Evolutionary conservation across 2,797 vertebrate genomes (phyloP).

Genomic region (Florisuga fusca): DNA sequence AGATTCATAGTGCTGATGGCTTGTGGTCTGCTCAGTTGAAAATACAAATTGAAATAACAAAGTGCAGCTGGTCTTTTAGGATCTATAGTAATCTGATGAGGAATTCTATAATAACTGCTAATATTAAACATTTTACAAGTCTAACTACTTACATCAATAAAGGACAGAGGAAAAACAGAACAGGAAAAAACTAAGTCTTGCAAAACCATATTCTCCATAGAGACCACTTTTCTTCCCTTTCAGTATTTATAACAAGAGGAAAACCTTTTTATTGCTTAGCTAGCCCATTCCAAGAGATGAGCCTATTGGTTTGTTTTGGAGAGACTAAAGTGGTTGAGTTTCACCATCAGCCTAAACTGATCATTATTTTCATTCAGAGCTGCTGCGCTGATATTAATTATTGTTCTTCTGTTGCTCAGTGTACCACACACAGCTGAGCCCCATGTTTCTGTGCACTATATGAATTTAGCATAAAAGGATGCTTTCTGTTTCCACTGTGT

Average conservation of each 20-base stretch:
- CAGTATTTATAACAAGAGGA: neutral
- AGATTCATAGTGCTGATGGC: neutral
- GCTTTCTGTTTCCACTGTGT: neutral
- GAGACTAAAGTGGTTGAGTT: neutral
- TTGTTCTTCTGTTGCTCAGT: neutral
- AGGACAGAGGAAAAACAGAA: constrained; percentile 9
- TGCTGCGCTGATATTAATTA: neutral
- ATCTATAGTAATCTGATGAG: constrained; percentile 26
- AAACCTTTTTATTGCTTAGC: neutral
- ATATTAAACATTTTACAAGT: constrained; percentile 39
- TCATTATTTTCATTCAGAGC: neutral
- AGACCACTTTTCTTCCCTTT: neutral
- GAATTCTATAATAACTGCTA: constrained; percentile 26
- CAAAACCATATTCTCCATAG: neutral
- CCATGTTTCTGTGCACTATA: neutral
- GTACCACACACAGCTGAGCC: neutral
- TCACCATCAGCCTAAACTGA: neutral
- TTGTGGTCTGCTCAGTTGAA: neutral
- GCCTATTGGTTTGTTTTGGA: neutral
- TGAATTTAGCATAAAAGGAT: neutral
- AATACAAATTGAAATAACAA: neutral
- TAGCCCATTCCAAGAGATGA: neutral
- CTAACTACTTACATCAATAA: neutral
- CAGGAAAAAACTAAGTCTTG: neutral
- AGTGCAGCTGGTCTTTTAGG: constrained; percentile 15